Base-by-base conservation (phyloP, 2,113 vertebrate species). In the Oplegnathus fasciatus region DNA sequence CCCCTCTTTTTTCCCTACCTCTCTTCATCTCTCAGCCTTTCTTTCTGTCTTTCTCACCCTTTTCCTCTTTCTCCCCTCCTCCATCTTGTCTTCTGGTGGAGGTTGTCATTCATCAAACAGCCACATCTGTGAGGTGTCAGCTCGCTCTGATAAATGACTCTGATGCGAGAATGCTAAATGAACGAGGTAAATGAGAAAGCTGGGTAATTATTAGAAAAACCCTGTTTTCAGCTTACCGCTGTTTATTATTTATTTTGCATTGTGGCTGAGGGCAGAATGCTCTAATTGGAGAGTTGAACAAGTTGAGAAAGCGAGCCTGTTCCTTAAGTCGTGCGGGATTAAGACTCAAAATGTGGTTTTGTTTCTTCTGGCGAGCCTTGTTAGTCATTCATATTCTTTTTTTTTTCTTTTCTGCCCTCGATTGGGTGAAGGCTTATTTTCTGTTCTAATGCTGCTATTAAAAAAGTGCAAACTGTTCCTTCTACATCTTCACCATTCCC, bases 101-200 rank as follows among this genome's bases (percentile, higher is more conserved):
- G 50, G 88, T 85, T 92, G 89, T 87, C 86, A 91, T 96, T 91
- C 89, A 92, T 95, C 95, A 90, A 76, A 84, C 75, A 86, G 85
- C 81, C 91, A 89, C 94, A 91, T 94, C 93, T 94, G 90, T 86
- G 88, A 86, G 71, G 78, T 93, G 93, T 94, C 94, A 90, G 92
- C 87, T 57, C 14, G 17, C 68, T 72, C 78, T 92, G 91, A 96
- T 94, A 82, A 93, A 94, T 87, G 82, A 84, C 88, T 92, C 78
- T 80, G 82, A 91, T 87, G 84, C 88, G 85, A 71, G 80, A 91
- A 87, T 92, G 89, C 84, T 76, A 92, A 91, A 87, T 87, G 87
- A 92, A 83, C 28, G 74, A 78, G 66, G 84, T 87, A 91, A 89
- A 93, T 77, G 87, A 90, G 86, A 91, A 91, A 83, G 90, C 80